phyloP scores from a whole-genome alignment of 1,140 invertebrate genomes.

The Wiebesia pumilae region DNA sequence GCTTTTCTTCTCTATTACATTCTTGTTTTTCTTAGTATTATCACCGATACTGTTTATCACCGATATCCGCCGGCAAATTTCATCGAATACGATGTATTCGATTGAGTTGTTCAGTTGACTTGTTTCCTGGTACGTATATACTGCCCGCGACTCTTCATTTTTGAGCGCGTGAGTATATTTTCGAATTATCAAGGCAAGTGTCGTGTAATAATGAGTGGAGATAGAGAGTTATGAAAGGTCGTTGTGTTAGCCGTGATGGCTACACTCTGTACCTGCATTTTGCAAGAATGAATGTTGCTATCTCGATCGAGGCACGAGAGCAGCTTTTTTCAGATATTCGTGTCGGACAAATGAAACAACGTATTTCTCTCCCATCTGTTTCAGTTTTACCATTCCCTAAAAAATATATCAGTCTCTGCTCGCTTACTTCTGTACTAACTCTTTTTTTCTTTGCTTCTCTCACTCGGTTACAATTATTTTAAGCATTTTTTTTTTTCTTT shows the following conservation, averaged over 20 bases:
- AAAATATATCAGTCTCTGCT: neutral
- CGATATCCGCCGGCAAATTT: neutral
- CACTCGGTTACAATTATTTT: conserved; percentile 40
- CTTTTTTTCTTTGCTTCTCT: neutral
- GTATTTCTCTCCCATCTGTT: neutral
- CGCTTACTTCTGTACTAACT: neutral
- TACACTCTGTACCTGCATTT: neutral
- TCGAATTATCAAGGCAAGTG: neutral
- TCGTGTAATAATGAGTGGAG: neutral
- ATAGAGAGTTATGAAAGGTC: neutral
- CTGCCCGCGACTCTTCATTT: neutral
- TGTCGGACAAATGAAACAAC: neutral
- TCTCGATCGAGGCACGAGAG: neutral
- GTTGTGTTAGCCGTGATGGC: neutral
- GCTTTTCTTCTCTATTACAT: neutral
- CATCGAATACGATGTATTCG: neutral
- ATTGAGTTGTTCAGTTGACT: neutral
- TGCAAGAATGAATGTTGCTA: too few species aligned
- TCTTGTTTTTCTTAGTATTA: neutral
- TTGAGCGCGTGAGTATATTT: too few species aligned
- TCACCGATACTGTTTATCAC: neutral
- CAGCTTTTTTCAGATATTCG: neutral
- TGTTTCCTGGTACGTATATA: too few species aligned
- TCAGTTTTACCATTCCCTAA: neutral
- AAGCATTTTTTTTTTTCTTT: neutral